Percentiles rank a stretch among this genome's conserved stretches.
Evolutionary conservation across 2,113 vertebrate genomes (phyloP).

Genomic region (Poeciliopsis retropinna): DNA sequence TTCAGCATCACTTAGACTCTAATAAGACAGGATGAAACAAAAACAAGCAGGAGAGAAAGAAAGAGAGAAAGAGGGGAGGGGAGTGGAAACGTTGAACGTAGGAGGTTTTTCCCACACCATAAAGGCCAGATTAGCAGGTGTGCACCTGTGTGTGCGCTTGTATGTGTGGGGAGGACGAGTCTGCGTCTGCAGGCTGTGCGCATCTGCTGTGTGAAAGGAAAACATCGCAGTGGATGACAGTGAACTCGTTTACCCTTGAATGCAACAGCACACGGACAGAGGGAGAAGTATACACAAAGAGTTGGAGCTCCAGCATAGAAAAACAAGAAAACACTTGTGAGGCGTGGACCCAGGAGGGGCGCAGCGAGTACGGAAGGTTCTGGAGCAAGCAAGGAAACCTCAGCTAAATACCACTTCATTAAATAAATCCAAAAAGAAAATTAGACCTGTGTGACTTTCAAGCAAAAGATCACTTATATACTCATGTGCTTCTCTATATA

Average conservation of each 20-base stretch:
- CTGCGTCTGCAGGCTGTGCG: constrained; percentile 52
- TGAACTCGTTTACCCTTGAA: constrained; percentile 70
- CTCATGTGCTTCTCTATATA: no score
- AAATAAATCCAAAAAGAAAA: not conserved
- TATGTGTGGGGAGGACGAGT: constrained; percentile 15
- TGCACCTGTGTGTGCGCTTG: constrained; percentile 21
- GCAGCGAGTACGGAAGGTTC: not conserved
- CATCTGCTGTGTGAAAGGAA: constrained; percentile 69
- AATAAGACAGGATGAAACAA: constrained; percentile 34
- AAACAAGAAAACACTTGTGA: not conserved
- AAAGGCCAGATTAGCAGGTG: constrained; percentile 59
- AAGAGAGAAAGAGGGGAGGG: constrained; percentile 23
- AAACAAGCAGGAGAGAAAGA: constrained; percentile 9
- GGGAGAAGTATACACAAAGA: constrained; percentile 14
- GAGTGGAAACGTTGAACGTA: constrained; percentile 58
- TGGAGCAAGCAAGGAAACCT: not conserved
- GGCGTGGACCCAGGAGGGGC: not conserved
- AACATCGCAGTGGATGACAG: constrained; percentile 66
- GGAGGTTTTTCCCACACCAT: constrained; percentile 54
- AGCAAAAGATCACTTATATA: not conserved
- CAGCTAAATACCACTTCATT: not conserved
- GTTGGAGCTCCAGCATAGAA: not conserved
- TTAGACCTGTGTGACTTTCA: not conserved
- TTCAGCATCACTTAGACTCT: constrained; percentile 45
- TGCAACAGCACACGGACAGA: constrained; percentile 9